Percentiles rank a stretch among this genome's conserved stretches.
phyloP scores from a whole-genome alignment of 2,113 vertebrate genomes.

The Oxyura jamaicensis region DNA sequence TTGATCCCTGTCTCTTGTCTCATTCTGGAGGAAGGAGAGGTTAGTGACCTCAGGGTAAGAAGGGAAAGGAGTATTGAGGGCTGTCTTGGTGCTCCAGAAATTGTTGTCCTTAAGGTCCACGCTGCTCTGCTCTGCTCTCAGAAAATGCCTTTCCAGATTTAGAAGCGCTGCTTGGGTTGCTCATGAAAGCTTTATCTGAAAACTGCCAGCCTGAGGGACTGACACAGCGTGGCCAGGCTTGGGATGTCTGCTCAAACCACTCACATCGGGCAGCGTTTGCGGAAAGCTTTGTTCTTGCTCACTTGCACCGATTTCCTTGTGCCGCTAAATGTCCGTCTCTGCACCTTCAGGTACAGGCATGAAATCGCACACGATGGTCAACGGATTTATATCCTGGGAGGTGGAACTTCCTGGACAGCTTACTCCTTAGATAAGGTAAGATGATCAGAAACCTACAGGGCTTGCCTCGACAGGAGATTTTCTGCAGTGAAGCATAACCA shows the following conservation, averaged over 20 bases:
- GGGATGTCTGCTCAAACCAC: not conserved
- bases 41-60: not conserved
- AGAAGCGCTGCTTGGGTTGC: not conserved
- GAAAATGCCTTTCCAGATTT: not conserved
- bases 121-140: not conserved
- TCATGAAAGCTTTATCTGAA: not conserved
- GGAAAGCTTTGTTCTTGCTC: not conserved
- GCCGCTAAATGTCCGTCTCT: not conserved
- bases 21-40: not conserved
- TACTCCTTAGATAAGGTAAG: constrained; percentile 96
- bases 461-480: not conserved
- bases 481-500: not conserved
- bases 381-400: constrained; percentile 95
- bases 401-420: constrained; percentile 97
- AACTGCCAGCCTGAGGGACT: not conserved
- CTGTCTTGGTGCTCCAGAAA: not conserved
- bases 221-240: not conserved
- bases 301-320: not conserved
- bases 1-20: not conserved
- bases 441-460: not conserved
- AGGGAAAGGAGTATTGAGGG: not conserved
- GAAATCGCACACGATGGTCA: constrained; percentile 96
- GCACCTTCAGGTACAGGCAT: constrained; percentile 88
- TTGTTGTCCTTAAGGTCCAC: rapidly evolving
- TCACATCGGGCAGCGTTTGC: rapidly evolving